Conservation (phyloP, 2,113 vertebrate species). For the Emydocephalus ijimae region DNA sequence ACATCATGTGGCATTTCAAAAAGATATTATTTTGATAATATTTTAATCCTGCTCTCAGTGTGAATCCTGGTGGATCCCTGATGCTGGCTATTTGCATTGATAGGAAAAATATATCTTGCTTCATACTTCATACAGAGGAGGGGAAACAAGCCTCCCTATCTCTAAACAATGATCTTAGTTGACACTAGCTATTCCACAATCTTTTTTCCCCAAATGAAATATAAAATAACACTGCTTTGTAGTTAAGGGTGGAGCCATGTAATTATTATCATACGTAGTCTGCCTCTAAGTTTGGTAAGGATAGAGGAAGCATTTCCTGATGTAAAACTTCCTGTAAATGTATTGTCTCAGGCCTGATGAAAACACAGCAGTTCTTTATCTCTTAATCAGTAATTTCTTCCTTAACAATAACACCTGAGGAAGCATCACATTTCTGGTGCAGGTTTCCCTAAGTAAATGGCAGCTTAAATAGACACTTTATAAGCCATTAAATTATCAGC, state of each 20-base stretch:
- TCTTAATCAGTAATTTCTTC: conserved; percentile 15
- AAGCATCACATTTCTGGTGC: not conserved
- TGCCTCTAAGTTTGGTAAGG: not conserved
- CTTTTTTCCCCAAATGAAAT: not conserved
- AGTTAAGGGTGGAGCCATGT: not conserved
- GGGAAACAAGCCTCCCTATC: not conserved
- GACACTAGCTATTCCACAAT: not conserved
- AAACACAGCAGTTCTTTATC: not conserved
- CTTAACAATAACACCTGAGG: not conserved
- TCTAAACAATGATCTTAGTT: not conserved
- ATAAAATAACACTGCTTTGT: not conserved
- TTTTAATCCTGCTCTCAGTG: not conserved
- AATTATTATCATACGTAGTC: not conserved
- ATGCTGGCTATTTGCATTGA: not conserved
- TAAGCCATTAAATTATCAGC: not conserved
- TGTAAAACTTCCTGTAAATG: not conserved
- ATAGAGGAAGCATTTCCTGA: not conserved
- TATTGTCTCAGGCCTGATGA: not conserved
- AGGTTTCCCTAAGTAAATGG: not conserved
- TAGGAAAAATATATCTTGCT: not conserved
- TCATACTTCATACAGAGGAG: not conserved
- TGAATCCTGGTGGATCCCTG: not conserved
- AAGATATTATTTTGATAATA: not conserved
- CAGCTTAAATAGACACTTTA: not conserved
- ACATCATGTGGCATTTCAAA: not conserved